Conservation (phyloP, 2,888 invertebrate genomes). For the Fragum whitleyi region DNA sequence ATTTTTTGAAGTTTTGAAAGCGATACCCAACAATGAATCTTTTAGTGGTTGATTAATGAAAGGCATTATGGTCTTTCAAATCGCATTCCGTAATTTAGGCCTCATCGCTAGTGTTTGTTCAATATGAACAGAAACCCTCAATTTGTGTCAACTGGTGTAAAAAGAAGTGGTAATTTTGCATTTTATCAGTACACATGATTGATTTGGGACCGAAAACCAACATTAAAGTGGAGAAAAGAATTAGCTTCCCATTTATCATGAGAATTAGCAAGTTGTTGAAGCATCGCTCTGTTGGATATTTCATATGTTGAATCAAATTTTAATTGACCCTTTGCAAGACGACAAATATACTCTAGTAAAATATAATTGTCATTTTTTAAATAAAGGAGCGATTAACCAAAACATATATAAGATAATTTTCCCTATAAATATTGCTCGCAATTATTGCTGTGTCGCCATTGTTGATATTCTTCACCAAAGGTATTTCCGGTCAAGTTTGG, state of each 20-base stretch:
- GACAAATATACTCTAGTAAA: too few relatives aligned
- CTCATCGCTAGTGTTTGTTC: slow-evolving; percentile 17
- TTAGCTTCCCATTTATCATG: background rate
- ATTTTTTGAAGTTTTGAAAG: slow-evolving; percentile 26
- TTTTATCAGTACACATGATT: slow-evolving; percentile 30
- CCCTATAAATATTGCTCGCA: too few relatives aligned
- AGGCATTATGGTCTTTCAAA: slow-evolving; percentile 9
- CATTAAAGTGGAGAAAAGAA: slow-evolving; percentile 18
- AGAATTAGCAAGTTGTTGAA: background rate
- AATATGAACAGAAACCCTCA: slow-evolving; percentile 20
- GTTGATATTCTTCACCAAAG: too few relatives aligned
- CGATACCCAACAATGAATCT: slow-evolving; percentile 20
- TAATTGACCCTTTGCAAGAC: too few relatives aligned
- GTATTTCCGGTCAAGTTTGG: too few relatives aligned
- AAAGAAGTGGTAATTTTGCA: slow-evolving; percentile 20
- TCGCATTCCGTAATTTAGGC: slow-evolving; percentile 14
- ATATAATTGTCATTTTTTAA: too few relatives aligned
- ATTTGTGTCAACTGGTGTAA: slow-evolving; percentile 24
- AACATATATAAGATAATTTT: too few relatives aligned
- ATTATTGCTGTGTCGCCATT: too few relatives aligned
- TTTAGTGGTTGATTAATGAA: slow-evolving; percentile 28
- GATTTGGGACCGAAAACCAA: slow-evolving; percentile 9
- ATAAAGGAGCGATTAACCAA: too few relatives aligned
- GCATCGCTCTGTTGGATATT: background rate
- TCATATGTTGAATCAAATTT: too few relatives aligned